Percentiles rank a stretch among this genome's conserved stretches.
Conservation (phyloP, 1,140 invertebrate species). For the Paraescarpia echinospica region DNA sequence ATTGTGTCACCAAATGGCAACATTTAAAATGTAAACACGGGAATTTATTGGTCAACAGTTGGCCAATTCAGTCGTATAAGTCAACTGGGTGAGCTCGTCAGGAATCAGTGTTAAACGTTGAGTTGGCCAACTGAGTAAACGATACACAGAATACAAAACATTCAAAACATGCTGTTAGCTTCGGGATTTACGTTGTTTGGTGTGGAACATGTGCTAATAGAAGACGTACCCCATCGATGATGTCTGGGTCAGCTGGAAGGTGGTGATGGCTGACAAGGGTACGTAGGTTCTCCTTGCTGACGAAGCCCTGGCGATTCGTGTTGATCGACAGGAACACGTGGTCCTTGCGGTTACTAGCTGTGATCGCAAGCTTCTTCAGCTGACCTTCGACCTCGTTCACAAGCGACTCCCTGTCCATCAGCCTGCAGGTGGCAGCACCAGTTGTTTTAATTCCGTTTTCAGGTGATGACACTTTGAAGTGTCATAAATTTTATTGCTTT, state of each 20-base stretch:
- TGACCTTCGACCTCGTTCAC: constrained; percentile 49
- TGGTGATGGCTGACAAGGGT: constrained; percentile 50
- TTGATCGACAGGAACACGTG: constrained; percentile 57
- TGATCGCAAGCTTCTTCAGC: constrained; percentile 57
- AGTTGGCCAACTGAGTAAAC: no score
- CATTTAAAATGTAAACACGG: no score
- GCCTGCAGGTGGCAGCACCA: not conserved
- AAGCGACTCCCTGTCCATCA: not conserved
- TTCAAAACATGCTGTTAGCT: no score
- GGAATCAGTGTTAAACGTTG: no score
- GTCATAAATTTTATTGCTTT: not conserved
- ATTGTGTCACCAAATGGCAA: no score
- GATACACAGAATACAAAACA: no score
- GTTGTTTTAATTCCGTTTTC: not conserved
- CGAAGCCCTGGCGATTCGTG: constrained; percentile 51
- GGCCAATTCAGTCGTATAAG: no score
- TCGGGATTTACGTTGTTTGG: no score
- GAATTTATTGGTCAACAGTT: no score
- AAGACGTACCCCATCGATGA: constrained; percentile 52
- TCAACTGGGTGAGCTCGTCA: no score
- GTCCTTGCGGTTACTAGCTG: constrained; percentile 53
- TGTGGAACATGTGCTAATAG: not conserved
- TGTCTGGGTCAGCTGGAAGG: constrained; percentile 55
- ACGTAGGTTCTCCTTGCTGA: constrained; percentile 51
- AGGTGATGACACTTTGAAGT: not conserved